Conservation (phyloP, 2,797 vertebrate genomes). For the Premnoplex brunnescens region DNA sequence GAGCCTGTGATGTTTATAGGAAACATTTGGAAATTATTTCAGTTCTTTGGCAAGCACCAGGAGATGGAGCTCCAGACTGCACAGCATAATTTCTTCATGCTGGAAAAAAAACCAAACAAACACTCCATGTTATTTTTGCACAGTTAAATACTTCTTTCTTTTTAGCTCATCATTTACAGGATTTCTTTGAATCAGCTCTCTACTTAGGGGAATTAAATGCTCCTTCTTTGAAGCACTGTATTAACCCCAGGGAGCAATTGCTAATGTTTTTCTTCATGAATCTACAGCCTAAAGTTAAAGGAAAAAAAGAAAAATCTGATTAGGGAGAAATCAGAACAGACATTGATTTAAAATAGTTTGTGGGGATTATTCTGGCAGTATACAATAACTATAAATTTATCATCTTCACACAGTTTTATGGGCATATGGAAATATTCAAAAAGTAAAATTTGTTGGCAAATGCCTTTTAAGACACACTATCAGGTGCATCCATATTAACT, state of each 20-base stretch:
- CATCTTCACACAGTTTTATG: neutral
- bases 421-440: neutral
- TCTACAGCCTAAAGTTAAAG: neutral
- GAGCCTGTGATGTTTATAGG: no score
- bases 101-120: neutral
- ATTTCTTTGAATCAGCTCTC: constrained; percentile 22
- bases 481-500: neutral
- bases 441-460: neutral
- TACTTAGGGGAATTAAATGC: constrained; percentile 14
- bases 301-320: neutral
- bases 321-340: neutral
- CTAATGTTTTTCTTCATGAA: constrained; percentile 1
- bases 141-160: neutral
- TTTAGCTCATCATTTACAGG: constrained; percentile 22
- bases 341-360: neutral
- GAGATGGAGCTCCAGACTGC: constrained; percentile 57
- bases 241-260: neutral
- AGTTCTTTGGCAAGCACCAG: neutral
- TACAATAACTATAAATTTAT: neutral
- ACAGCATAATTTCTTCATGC: neutral
- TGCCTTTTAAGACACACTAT: neutral
- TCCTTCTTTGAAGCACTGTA: neutral
- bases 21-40: neutral
- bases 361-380: neutral
- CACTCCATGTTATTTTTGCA: neutral